Conservation (phyloP, 2,888 invertebrate genomes). For the Abrostola tripartita region DNA sequence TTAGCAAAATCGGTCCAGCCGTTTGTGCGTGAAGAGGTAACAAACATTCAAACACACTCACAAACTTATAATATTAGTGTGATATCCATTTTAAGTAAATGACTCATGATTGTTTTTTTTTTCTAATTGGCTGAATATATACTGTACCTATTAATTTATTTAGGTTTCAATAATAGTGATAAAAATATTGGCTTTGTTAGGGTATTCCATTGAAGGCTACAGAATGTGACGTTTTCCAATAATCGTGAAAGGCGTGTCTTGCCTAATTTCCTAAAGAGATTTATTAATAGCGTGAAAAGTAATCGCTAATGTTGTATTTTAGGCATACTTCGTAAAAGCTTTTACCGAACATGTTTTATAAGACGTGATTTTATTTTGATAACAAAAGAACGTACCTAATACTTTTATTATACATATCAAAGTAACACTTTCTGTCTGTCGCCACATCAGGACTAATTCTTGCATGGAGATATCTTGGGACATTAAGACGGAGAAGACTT, state of each 20-base stretch:
- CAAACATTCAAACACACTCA: no score
- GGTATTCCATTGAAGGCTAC: background rate
- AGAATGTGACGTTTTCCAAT: slow-evolving; percentile 12
- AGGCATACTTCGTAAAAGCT: slow-evolving; percentile 7
- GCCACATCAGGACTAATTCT: no score
- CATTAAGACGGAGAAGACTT: no score
- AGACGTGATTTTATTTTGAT: no score
- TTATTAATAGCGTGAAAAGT: slow-evolving; percentile 10
- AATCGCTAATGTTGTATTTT: background rate
- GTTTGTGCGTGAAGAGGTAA: no score
- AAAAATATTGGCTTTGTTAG: background rate
- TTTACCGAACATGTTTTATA: background rate
- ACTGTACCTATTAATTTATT: background rate
- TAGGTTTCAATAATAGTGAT: slow-evolving; percentile 1
- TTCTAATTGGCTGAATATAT: background rate
- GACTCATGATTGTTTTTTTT: slow-evolving; percentile 6
- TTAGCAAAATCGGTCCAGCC: no score
- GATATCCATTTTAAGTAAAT: no score
- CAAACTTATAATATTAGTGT: no score
- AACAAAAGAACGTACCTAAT: no score
- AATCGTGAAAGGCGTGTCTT: slow-evolving; percentile 12
- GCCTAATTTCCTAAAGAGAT: slow-evolving; percentile 28
- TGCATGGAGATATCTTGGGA: no score
- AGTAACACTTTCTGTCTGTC: no score
- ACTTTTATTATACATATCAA: no score